phyloP scores from a whole-genome alignment of 2,113 vertebrate genomes.

The Ciconia maguari region DNA sequence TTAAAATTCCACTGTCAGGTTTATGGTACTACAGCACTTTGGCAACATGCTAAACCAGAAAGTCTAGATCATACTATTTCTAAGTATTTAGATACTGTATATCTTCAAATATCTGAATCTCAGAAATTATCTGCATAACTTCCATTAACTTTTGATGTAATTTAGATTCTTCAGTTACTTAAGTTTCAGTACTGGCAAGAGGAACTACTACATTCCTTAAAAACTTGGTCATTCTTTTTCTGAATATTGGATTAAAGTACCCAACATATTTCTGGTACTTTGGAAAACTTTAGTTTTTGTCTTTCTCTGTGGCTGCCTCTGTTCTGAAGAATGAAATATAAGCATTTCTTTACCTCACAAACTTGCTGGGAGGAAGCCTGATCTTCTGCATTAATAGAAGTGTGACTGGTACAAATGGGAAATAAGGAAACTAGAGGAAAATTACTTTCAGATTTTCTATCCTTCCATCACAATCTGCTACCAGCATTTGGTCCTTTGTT shows the following conservation, averaged over 20 bases:
- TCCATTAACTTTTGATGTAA: background rate
- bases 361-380: background rate
- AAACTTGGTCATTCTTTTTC: background rate
- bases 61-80: background rate
- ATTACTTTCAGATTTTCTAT: background rate
- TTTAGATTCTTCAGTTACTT: background rate
- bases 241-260: background rate
- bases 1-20: background rate
- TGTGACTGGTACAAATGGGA: background rate
- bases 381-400: background rate
- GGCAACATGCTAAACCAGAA: background rate
- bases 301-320: background rate
- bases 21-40: background rate
- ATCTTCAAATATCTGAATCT: background rate
- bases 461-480: background rate
- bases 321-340: background rate
- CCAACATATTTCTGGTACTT: background rate
- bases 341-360: background rate
- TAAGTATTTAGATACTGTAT: background rate
- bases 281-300: background rate
- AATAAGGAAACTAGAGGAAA: background rate
- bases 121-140: background rate
- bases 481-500: background rate
- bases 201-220: background rate
- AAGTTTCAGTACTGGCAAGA: background rate